Evolutionary conservation across 2,797 vertebrate genomes (phyloP), one percentile per base, ranked within the genome.

Genomic region (Alauda arvensis): DNA sequence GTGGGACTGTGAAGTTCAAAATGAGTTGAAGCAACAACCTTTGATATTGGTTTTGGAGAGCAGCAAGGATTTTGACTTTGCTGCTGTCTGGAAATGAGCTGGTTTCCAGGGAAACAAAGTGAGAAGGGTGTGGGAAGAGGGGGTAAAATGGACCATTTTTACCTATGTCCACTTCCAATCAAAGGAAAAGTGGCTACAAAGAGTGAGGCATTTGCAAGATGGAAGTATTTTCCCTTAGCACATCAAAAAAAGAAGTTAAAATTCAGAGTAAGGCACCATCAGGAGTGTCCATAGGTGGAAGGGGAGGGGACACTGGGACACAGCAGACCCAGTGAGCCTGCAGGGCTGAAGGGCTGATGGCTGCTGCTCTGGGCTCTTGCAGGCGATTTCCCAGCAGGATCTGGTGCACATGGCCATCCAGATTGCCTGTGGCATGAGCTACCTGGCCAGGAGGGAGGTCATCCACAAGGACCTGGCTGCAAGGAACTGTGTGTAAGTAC

Each of bases 351-450:
- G 55, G 62, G 16, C 56, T 71, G 25, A 8, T 85, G 46, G 68
- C 33, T 42, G 42, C 60, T 91, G 74, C 91, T 91, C 60, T 96
- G 72, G 93, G 56, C 43, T 94, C 71, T 92, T 87, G 61, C 96
- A 99, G 99, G 99, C 99, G 0, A 97, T 99, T 95, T 99, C 99
- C 93, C 99, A 99, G 74, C 99, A 99, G 94, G 99, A 99, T 94
- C 94, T 99, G 94, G 99, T 99, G 20, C 99, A 99, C 85, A 99
- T 99, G 99, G 99, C 99, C 62, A 99, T 99, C 95, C 99, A 99
- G 97, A 99, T 99, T 19, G 98, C 99, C 65, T 99, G 99, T 93
- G 99, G 99, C 39, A 99, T 99, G 99, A 99, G 99, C 97, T 99
- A 99, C 91, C 96, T 99, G 96, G 97, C 99, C 80, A 97, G 99